These are phyloP conservation scores for Tyria jacobaeae DNA, from an alignment of 2,888 invertebrate species.

Conservation along the genomic window DNA sequence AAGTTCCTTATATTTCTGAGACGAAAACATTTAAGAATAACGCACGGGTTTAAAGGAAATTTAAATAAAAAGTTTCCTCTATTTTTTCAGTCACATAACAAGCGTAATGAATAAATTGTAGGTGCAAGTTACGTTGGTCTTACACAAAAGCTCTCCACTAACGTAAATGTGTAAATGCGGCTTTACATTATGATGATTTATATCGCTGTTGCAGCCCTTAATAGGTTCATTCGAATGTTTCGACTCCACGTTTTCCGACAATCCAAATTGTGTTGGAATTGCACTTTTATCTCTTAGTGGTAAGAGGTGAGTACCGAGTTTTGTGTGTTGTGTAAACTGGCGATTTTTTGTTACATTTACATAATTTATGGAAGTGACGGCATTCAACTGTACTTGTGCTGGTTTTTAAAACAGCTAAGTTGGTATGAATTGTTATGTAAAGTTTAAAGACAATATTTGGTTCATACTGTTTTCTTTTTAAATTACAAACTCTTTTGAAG, in stretches of 20 bases:
- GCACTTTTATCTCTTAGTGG: constrained; percentile 20
- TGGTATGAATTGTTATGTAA: background rate
- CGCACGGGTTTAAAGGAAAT: background rate
- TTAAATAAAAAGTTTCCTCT: background rate
- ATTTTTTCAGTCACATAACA: background rate
- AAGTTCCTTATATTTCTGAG: background rate
- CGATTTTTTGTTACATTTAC: constrained; percentile 42
- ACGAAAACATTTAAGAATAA: background rate
- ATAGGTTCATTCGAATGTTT: constrained; percentile 57
- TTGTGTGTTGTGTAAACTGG: constrained; percentile 19
- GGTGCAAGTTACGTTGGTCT: constrained; percentile 8
- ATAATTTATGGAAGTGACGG: constrained; percentile 48
- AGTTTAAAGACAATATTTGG: background rate
- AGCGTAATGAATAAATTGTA: constrained; percentile 6
- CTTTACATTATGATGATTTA: constrained; percentile 58
- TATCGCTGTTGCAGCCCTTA: constrained; percentile 46
- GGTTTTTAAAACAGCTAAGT: constrained; percentile 11
- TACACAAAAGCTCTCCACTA: constrained; percentile 12
- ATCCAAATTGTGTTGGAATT: constrained; percentile 30
- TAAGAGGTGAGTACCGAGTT: constrained; percentile 10
- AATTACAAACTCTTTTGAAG: background rate
- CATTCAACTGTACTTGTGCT: constrained; percentile 35
- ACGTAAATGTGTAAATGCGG: constrained; percentile 12
- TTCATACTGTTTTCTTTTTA: background rate
- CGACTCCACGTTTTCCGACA: constrained; percentile 34